Conservation (phyloP, 64 coral and sea anemone species). For the Actinia equina region DNA sequence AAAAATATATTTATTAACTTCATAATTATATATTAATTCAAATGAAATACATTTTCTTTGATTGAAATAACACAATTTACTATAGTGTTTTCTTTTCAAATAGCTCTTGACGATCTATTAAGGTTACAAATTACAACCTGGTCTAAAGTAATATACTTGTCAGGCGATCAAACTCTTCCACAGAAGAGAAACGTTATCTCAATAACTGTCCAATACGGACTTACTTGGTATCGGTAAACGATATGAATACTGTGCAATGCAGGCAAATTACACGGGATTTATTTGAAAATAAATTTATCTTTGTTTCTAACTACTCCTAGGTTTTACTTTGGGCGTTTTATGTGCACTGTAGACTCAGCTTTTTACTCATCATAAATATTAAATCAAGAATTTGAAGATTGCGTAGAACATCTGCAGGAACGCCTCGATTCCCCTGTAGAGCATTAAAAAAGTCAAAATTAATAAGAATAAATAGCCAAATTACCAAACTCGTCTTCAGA, state of each 20-base stretch:
- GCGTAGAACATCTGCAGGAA: not conserved
- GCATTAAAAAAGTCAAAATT: not conserved
- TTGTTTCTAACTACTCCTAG: not conserved
- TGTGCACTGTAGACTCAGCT: not conserved
- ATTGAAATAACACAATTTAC: not conserved
- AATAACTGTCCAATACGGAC: not conserved
- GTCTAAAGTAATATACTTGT: not conserved
- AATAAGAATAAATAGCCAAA: too few relatives aligned
- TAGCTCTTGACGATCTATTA: not conserved
- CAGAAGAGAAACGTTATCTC: not conserved
- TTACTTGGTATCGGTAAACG: not conserved
- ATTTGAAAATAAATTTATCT: not conserved
- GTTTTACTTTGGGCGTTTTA: not conserved
- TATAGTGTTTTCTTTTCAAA: too few relatives aligned
- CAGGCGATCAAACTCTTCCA: not conserved
- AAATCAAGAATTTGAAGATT: slow-evolving; percentile 9
- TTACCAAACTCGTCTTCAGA: too few relatives aligned
- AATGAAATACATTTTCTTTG: too few relatives aligned
- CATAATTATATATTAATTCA: too few relatives aligned
- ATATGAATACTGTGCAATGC: not conserved
- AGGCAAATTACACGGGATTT: not conserved
- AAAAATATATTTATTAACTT: too few relatives aligned
- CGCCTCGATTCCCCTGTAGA: not conserved
- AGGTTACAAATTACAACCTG: not conserved
- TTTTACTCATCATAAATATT: not conserved